Percentiles rank a stretch among this genome's conserved stretches.
phyloP scores from a whole-genome alignment of 2,888 invertebrate species.

The Aleiodes alternator region DNA sequence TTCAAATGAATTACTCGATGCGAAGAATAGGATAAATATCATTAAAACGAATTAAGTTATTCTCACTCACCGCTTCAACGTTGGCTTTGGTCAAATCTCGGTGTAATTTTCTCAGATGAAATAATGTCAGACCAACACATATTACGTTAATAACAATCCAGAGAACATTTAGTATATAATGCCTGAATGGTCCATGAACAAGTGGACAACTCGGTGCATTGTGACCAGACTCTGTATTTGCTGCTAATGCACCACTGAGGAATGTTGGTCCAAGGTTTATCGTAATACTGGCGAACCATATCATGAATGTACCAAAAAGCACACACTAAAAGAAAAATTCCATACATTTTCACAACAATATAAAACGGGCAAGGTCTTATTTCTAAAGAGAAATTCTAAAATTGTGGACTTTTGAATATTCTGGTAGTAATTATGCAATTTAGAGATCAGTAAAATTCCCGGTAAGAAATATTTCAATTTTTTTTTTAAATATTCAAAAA shows the following conservation, averaged over 20 bases:
- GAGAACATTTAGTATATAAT: conserved; percentile 92
- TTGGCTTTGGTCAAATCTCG: conserved; percentile 89
- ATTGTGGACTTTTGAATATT: too few relatives aligned
- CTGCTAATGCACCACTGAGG: conserved; percentile 88
- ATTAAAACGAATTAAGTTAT: not conserved
- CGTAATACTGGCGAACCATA: conserved; percentile 94
- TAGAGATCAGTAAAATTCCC: too few relatives aligned
- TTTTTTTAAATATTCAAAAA: not conserved
- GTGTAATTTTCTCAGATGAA: conserved; percentile 89
- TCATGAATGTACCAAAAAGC: conserved; percentile 93
- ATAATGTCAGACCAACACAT: conserved; percentile 88
- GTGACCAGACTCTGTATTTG: conserved; percentile 85
- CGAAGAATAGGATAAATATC: not conserved
- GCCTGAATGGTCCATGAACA: conserved; percentile 90
- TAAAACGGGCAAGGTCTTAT: too few relatives aligned
- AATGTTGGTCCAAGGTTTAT: conserved; percentile 93
- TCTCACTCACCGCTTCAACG: conserved; percentile 82
- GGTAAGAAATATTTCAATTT: too few relatives aligned
- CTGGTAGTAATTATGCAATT: too few relatives aligned
- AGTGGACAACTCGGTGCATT: conserved; percentile 90
- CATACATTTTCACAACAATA: not conserved
- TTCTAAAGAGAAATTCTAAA: too few relatives aligned
- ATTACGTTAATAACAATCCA: conserved; percentile 92
- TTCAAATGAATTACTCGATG: not conserved
- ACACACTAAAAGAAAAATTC: conserved; percentile 83